A percentile compares a stretch with the other conserved stretches of the same genome.
These are phyloP conservation scores for Heteromyza rotundicornis DNA, from an alignment of 2,888 invertebrate genomes.

Conservation along the genomic window DNA sequence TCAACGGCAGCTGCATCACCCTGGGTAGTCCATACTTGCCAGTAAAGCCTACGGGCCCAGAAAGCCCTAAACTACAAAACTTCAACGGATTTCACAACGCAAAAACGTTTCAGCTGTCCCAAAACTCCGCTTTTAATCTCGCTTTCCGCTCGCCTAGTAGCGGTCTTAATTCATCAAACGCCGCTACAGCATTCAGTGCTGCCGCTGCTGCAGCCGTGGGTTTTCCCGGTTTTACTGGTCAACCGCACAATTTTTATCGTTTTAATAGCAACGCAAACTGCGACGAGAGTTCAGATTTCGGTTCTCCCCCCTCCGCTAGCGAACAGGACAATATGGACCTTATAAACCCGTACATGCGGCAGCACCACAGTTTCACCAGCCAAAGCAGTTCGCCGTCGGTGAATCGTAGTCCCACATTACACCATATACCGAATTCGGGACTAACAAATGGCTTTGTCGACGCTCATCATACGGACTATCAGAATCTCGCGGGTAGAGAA, in stretches of 20 bases:
- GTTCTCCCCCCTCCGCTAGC: constrained; percentile 28
- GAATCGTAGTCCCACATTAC: constrained; percentile 49
- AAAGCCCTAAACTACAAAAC: constrained; percentile 46
- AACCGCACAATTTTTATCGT: background rate
- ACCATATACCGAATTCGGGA: constrained; percentile 28
- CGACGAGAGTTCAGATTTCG: constrained; percentile 14
- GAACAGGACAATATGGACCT: constrained; percentile 53
- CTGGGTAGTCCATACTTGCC: constrained; percentile 63
- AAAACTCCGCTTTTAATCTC: constrained; percentile 59
- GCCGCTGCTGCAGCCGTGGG: constrained; percentile 37
- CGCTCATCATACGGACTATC: constrained; percentile 47
- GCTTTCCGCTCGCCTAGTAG: constrained; percentile 47
- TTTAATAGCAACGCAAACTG: constrained; percentile 8
- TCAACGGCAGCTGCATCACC: constrained; percentile 38
- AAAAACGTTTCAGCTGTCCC: constrained; percentile 53
- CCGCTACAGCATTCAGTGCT: constrained; percentile 15
- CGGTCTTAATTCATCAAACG: constrained; percentile 36
- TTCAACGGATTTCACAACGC: constrained; percentile 28
- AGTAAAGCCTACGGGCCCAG: constrained; percentile 57
- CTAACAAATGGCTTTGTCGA: constrained; percentile 46
- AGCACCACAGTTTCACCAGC: constrained; percentile 51
- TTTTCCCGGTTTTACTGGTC: constrained; percentile 31
- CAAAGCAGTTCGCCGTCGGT: constrained; percentile 40
- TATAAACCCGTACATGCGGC: constrained; percentile 60
- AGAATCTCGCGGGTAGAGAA: constrained; percentile 45